Conservation (phyloP, 2,797 vertebrate genomes). For the Buphagus erythrorhynchus region DNA sequence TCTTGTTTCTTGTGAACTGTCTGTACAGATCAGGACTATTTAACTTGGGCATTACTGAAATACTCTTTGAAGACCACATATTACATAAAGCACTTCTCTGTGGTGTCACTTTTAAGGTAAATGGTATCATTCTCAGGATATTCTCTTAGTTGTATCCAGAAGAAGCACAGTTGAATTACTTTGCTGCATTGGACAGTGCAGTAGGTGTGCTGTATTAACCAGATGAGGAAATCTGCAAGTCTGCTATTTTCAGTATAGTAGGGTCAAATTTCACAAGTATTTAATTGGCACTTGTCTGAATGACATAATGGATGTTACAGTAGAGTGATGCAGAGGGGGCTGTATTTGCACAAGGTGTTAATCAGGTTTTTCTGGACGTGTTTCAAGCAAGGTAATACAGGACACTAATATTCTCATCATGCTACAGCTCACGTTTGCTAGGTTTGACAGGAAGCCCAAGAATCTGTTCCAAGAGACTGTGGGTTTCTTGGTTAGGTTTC, state of each 20-base stretch:
- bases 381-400: not conserved
- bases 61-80: not conserved
- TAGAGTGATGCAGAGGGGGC: not conserved
- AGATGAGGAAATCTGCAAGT: not conserved
- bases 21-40: not conserved
- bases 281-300: not conserved
- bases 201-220: not conserved
- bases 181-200: not conserved
- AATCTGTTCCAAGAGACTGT: not conserved
- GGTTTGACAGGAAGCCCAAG: not conserved
- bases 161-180: not conserved
- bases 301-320: not conserved
- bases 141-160: not conserved
- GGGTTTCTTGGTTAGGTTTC: not conserved
- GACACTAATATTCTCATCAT: not conserved
- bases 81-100: not conserved
- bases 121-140: not conserved
- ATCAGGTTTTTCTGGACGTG: not conserved
- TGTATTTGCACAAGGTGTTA: not conserved
- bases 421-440: rapidly evolving
- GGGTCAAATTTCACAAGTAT: not conserved
- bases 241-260: not conserved
- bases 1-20: not conserved
- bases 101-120: not conserved
- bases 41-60: not conserved